Evolutionary conservation across 2,113 vertebrate genomes (phyloP).

Genomic region (Puffinus mauretanicus): DNA sequence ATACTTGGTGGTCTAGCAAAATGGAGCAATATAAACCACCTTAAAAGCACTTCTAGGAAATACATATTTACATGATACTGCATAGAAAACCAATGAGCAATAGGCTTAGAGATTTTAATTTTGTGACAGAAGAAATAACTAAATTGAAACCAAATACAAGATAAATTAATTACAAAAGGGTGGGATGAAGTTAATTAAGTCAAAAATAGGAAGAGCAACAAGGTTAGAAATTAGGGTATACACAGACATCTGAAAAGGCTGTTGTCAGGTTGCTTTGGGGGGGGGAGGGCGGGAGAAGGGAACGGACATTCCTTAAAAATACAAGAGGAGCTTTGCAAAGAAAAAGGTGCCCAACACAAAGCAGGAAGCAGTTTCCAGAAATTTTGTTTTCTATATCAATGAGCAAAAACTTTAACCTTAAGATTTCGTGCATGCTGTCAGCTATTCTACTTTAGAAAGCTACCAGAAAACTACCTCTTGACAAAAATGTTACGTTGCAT

Average conservation of each 20-base stretch:
- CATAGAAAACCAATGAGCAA: not conserved
- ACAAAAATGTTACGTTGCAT: fast-evolving
- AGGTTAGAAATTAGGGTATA: not conserved
- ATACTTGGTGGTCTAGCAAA: not conserved
- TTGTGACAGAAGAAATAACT: not conserved
- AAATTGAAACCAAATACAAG: not conserved
- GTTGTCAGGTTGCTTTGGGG: not conserved
- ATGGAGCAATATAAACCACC: not conserved
- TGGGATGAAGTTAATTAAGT: not conserved
- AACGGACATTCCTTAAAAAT: not conserved
- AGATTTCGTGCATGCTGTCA: fast-evolving
- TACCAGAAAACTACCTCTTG: not conserved
- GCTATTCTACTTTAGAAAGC: fast-evolving
- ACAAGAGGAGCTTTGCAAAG: not conserved
- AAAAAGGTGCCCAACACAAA: not conserved
- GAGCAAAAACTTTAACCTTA: not conserved
- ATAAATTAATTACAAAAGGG: not conserved
- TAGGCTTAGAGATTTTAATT: not conserved
- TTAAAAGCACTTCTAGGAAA: conserved; percentile 7
- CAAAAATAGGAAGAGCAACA: not conserved
- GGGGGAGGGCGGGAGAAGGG: fast-evolving
- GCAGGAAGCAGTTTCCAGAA: not conserved
- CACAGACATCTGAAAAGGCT: not conserved
- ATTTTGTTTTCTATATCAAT: not conserved
- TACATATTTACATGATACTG: not conserved